A percentile compares a stretch with the other conserved stretches of the same genome.
Conservation (phyloP, 2,888 invertebrate species). For the Hirtodrosophila duncani region DNA sequence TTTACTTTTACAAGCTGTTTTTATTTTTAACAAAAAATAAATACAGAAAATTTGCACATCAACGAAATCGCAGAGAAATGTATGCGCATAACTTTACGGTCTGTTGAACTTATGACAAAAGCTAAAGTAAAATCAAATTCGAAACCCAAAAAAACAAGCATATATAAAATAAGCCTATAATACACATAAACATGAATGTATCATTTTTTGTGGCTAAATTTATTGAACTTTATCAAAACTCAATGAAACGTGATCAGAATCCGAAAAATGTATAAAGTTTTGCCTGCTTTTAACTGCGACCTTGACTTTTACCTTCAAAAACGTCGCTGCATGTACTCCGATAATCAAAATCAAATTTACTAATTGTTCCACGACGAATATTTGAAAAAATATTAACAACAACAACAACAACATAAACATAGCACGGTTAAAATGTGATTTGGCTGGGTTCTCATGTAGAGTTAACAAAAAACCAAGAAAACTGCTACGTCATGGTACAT, state of each 20-base stretch:
- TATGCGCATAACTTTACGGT: conserved; percentile 59
- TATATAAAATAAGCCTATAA: conserved; percentile 9
- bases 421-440: neutral
- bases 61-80: too few relatives aligned
- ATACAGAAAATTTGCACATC: conserved; percentile 7
- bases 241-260: conserved; percentile 11
- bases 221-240: conserved; percentile 18
- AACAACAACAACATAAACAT: conserved; percentile 14
- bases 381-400: too few relatives aligned
- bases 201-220: conserved; percentile 28
- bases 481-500: conserved; percentile 48
- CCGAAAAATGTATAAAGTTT: conserved; percentile 1
- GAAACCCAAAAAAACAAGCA: conserved; percentile 11
- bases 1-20: conserved; percentile 8
- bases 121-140: conserved; percentile 9
- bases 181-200: conserved; percentile 19
- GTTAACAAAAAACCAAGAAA: neutral
- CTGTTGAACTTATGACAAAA: conserved; percentile 49
- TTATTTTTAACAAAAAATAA: conserved; percentile 11
- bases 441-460: too few relatives aligned
- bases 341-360: conserved; percentile 20
- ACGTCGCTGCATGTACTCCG: conserved; percentile 16
- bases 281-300: too few relatives aligned
- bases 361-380: conserved; percentile 53
- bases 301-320: conserved; percentile 68